Evolutionary conservation across 2,797 vertebrate genomes (phyloP), one percentile per base, ranked within the genome.

Genomic region (Phataginus tetradactyla): DNA sequence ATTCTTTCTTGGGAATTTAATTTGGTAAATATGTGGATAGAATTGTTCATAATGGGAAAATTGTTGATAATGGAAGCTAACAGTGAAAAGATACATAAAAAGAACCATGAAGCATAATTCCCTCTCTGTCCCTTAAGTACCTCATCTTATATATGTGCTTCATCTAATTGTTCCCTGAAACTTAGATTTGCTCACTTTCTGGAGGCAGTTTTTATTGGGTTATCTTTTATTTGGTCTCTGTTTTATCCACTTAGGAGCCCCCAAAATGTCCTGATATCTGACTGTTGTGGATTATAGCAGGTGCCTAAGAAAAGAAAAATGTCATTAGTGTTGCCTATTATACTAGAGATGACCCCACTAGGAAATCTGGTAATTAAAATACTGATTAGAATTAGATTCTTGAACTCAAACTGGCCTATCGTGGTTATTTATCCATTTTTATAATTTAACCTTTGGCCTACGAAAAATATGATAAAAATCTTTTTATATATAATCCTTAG

Each of bases 331-430:
- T 71, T 81, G n/a, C 64, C 18, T 80, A 5, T 77, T 86, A 57
- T n/a, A 55, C 42, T 39, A 71, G 61, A 59, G 34, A 23, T 89
- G 39, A 77, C 45, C 11, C n/a, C 68, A 55, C 42, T 80, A 57
- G 51, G 34, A 87, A 79, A 69, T 37, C 64, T 69, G 45, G 51
- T 64, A 23, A 75, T 61, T 86, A 15, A 21, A 68, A 49, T 89
- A 91, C 89, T 88, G 37, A 6, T 78, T 78, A 93, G 45, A 85
- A 15, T 63, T 86, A 92, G 66, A 49, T 92, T 92, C 75, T 95
- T 92, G 25, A 18, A 42, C 45, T 53, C 79, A 79, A 88, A 93
- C 34, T 83, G 11, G 4, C 51, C 61, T 32, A n/a, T 59, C n/a
- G 12, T 90, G 25, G 17, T 88, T 90, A 59, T 86, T 86, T 74